phyloP scores from a whole-genome alignment of 2,797 vertebrate genomes.

The Manis crassicaudata region DNA sequence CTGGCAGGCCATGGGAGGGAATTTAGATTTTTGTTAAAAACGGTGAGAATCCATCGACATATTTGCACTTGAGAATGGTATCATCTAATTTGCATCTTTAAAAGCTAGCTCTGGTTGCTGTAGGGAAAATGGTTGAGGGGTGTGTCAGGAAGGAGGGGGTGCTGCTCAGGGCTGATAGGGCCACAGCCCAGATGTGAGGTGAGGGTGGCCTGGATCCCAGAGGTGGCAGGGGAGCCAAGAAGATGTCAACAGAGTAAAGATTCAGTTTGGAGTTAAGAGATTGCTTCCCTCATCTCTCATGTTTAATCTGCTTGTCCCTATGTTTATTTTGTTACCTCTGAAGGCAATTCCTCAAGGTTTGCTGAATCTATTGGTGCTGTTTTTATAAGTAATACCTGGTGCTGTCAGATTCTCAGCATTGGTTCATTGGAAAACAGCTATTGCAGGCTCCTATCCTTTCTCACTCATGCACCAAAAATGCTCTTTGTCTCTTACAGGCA shows the following conservation, averaged over 20 bases:
- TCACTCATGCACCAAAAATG: not conserved
- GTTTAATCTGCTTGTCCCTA: not conserved
- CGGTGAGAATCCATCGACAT: not conserved
- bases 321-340: conserved; percentile 27
- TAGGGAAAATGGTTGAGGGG: not conserved
- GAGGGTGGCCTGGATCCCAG: not conserved
- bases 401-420: not conserved
- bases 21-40: conserved; percentile 15
- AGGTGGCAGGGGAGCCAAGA: not conserved
- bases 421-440: not conserved
- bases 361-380: not conserved
- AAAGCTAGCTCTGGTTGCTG: not conserved
- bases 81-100: not conserved
- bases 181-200: not conserved
- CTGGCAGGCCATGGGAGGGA: not conserved
- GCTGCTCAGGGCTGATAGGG: not conserved
- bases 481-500: not conserved
- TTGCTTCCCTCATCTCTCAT: not conserved
- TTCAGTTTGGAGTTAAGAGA: not conserved
- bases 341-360: not conserved
- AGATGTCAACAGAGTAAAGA: not conserved
- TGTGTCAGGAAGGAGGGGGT: not conserved
- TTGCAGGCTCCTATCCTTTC: not conserved
- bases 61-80: not conserved
- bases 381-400: conserved; percentile 28